Base-by-base conservation (phyloP, 2,113 vertebrate genomes). In the Picathartes gymnocephalus region DNA sequence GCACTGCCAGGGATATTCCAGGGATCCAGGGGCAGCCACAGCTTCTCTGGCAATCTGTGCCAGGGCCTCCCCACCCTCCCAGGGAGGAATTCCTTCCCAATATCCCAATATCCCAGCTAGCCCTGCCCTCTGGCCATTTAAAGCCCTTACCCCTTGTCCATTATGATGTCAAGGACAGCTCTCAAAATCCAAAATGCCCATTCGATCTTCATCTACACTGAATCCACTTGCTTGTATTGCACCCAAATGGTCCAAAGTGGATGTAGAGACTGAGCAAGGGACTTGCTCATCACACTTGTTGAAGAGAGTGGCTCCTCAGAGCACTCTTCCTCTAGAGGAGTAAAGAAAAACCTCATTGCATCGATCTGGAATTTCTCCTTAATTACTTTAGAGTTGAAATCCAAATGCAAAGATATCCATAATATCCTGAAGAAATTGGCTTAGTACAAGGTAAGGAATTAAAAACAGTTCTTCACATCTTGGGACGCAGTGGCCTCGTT, bases 401-500 rank as follows among this genome's bases (percentile, higher is more conserved):
- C 0, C 45, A 82, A 72, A 72, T 3, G 6, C 45, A 76, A 39
- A 69, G 17, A 56, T 37, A 76, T 81, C 47, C 18, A 11, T 40
- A 35, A 8, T 20, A 47, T 7, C 5, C 1, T 51, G 73, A 58
- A 70, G 42, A 83, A 88, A 57, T 28, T 24, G 25, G 11, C 64
- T 85, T 33, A 62, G 28, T 40, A 25, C 8, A 50, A 40, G 27
- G 33, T 60, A 74, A 77, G 62, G 25, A 48, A 84, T 61, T 28
- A 35, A 57, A 86, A 73, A 25, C 24, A 40, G 23, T 24, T 62
- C 57, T 74, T 39, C 21, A 7, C 14, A 23, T 9, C 39, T 37
- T 13, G 28, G 45, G n/a, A 33, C 1, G 4, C 64, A 20, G 11
- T 0, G 3, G 57, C 61, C 23, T 88, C 37, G 0, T 10, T 73